Evolutionary conservation across 1,140 invertebrate species (phyloP), one percentile per base, ranked within the genome.

Genomic region (Listronotus oregonensis): DNA sequence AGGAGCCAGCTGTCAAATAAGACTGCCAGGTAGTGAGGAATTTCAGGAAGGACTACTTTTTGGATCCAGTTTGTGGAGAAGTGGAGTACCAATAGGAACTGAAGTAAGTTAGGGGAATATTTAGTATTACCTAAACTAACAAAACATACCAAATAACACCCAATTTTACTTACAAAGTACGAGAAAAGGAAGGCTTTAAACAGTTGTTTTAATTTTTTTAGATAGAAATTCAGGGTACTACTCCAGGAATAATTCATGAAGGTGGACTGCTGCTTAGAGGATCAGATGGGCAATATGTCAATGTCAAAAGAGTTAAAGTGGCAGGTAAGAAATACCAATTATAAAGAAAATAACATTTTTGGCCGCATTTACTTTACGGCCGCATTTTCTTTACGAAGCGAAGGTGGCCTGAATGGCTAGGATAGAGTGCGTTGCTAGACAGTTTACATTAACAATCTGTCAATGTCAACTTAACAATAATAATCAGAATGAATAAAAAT

Each of bases 181-280:
- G n/a, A n/a, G n/a, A n/a, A n/a, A n/a, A n/a, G n/a, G n/a, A n/a
- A n/a, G n/a, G n/a, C n/a, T n/a, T n/a, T n/a, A n/a, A n/a, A n/a
- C n/a, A n/a, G n/a, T n/a, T n/a, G n/a, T 27, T 3, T 27, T 27
- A 1, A 27, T 27, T 27, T 27, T n/a, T 27, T 5, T 32, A 64
- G 62, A 50, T 95, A 0, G 71, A 83, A 12, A 83, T 95, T 15
- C 83, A 86, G 54, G 90, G 87, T 0, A 77, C 86, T 17, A 69
- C 78, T 7, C 78, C 82, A 0, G 94, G 88, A 7, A 82, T 93
- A 31, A 81, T 96, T 10, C 92, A 95, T 75, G 84, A 87, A 0
- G 85, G 83, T 51, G 95, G 96, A 3, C 74, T 98, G 0, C 70
- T 96, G n/a, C 83, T 98, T 6, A 85, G 85, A 55, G 89, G 91